Base-by-base conservation (phyloP, 2,113 vertebrate genomes). In the Condylura cristata region DNA sequence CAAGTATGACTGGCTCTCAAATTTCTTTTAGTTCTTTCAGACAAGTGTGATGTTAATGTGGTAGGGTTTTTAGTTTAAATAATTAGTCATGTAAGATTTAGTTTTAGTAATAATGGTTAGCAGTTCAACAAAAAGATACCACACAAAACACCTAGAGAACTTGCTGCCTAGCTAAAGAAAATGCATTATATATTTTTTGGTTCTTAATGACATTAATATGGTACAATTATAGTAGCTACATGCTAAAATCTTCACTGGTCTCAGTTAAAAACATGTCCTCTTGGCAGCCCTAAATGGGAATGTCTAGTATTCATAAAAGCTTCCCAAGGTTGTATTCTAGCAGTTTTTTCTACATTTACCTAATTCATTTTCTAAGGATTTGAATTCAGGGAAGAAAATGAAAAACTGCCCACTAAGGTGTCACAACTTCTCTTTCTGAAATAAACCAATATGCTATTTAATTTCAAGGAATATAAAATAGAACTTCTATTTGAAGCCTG, bases 291-390 rank as follows among this genome's bases (percentile, higher is more conserved):
- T 61, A 89, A 5, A 13, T 58, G 11, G 5, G 44, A 90, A 66
- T 90, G 82, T 30, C 39, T 75, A 17, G 30, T 32, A 8, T 71
- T 68, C 18, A 34, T 26, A 79, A 80, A 86, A 65, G 1, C 4
- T 80, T 88, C 90, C 76, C 28, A 66, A 86, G 28, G 51, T 30
- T 63, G 6, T 58, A 80, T 81, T 76, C 20, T 58, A 90, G 37
- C 22, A 63, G 39, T 72, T 88, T 66, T 76, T 60, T 66, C 63
- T 89, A 17, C 4, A 72, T 1, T 78, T 72, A 8, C 53, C 86
- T 97, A n/a, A 96, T 93, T 94, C 72, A 79, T 83, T 97, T 94
- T 75, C 56, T 95, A 93, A 96, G 63, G 11, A 76, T 26, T 80
- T 94, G 65, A 94, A 87, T 90, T 93, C 61, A 93, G 72, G 11